Base-by-base conservation (phyloP, 2,888 invertebrate species). In the Chorisops tibialis region DNA sequence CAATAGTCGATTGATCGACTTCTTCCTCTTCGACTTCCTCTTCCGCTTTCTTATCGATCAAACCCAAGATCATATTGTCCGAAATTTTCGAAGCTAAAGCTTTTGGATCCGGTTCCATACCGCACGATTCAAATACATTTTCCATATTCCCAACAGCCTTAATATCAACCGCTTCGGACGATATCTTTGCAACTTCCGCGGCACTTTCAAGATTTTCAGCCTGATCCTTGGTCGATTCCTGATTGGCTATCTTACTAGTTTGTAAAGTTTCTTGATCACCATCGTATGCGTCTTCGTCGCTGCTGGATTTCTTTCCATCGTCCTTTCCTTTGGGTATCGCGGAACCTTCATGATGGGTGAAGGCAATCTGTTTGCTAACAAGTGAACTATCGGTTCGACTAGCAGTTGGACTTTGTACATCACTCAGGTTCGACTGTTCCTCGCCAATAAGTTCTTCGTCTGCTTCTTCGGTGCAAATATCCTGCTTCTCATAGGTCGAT, bases 1-100 rank as follows among this genome's bases (percentile, higher is more conserved):
- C 56, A 18, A 56, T n/a, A 2, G 45, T 45, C 3, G 56, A 37
- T 51, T 14, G 2, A 2, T 16, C n/a, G 2, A n/a, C 22, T 30
- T 39, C 45, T 16, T 37, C 43, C 30, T 21, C 47, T 7, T 18
- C 16, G 11, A 7, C 18, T 19, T 45, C 19, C 6, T 37, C 19
- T 2, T 35, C 7, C n/a, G 16, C 11, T 1, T 43, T 18, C 19
- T 56, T 62, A 5, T 43, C 41, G 12, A 21, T 60, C 7, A 67
- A 16, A 14, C 67, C 67, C 3, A 67, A 39, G 45, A 66, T 66
- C 67, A 65, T 67, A 11, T 18, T 21, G 7, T 66, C 63, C 1
- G 65, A 59, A 6, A 60, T 43, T 52, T 63, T 60, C 30, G 56
- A 63, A 24, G 59, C 59, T 48, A 54, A 48, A 30, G 60, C 14